phyloP scores from a whole-genome alignment of 2,797 vertebrate genomes.

The Urosaurus nigricauda region DNA sequence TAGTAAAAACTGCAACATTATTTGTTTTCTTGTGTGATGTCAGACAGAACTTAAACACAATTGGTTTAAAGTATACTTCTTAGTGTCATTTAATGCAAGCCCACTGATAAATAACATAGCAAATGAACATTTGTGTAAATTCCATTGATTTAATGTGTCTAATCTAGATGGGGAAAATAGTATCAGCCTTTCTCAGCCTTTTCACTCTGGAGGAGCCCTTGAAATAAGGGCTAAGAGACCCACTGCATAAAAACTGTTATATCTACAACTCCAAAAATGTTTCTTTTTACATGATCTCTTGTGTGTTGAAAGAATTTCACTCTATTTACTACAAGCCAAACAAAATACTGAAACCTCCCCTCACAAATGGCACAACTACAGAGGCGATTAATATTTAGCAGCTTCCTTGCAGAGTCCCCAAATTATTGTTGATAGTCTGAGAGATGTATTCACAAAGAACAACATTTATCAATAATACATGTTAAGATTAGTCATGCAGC shows the following conservation, averaged over 20 bases:
- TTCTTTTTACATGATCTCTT: too few relatives aligned
- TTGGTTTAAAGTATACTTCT: too few relatives aligned
- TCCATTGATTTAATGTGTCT: too few relatives aligned
- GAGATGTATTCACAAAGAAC: conserved; percentile 47
- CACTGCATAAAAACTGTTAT: too few relatives aligned
- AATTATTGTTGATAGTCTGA: conserved; percentile 48
- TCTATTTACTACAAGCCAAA: not conserved
- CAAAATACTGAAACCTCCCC: conserved; percentile 7
- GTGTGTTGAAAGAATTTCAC: not conserved
- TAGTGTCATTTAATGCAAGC: too few relatives aligned
- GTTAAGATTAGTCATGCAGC: conserved; percentile 19
- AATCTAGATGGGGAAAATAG: too few relatives aligned
- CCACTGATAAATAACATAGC: too few relatives aligned
- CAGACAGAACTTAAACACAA: not conserved
- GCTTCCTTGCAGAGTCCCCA: conserved; percentile 14
- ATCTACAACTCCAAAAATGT: too few relatives aligned
- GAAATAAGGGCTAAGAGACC: too few relatives aligned
- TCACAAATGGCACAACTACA: conserved; percentile 47
- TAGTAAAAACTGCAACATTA: not conserved
- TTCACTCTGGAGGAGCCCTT: too few relatives aligned
- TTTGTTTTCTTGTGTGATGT: not conserved
- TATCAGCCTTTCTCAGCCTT: too few relatives aligned
- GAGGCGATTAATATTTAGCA: conserved; percentile 47
- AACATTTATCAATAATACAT: conserved; percentile 73
- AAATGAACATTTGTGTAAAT: too few relatives aligned